phyloP scores from a whole-genome alignment of 2,888 invertebrate genomes.

The Pristionchus mayeri region DNA sequence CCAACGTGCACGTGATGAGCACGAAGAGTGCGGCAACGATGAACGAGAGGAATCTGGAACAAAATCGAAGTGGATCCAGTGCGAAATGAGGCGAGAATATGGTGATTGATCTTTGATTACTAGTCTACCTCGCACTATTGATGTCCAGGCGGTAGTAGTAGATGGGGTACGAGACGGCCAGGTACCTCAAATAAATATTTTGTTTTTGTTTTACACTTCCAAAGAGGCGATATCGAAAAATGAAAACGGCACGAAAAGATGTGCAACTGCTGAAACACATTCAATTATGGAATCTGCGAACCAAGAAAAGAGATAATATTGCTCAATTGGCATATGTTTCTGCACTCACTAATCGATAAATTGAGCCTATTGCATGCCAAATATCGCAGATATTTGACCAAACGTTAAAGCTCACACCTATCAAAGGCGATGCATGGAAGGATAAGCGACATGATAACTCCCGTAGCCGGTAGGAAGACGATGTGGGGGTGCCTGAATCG shows the following conservation, averaged over 20 bases:
- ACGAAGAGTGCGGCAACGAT: neutral
- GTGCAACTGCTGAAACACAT: neutral
- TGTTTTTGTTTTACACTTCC: no score
- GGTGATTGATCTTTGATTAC: neutral
- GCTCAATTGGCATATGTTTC: no score
- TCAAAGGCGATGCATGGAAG: constrained; percentile 12
- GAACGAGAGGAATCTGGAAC: neutral
- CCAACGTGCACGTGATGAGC: neutral
- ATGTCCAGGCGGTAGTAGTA: constrained; percentile 32
- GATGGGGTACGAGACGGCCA: constrained; percentile 19
- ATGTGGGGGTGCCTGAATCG: constrained; percentile 18
- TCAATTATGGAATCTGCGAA: no score
- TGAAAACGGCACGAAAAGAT: no score
- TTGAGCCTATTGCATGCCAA: no score
- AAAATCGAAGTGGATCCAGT: neutral
- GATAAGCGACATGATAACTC: neutral
- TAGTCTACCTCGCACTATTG: neutral
- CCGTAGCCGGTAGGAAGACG: neutral
- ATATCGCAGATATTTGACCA: no score
- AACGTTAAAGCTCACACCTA: neutral
- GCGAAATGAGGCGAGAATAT: neutral
- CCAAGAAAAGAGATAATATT: neutral
- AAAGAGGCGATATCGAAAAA: neutral
- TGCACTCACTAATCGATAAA: no score
- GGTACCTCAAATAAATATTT: neutral